These are phyloP conservation scores for Zapornia atra DNA, from an alignment of 2,113 vertebrate species.

Conservation along the genomic window DNA sequence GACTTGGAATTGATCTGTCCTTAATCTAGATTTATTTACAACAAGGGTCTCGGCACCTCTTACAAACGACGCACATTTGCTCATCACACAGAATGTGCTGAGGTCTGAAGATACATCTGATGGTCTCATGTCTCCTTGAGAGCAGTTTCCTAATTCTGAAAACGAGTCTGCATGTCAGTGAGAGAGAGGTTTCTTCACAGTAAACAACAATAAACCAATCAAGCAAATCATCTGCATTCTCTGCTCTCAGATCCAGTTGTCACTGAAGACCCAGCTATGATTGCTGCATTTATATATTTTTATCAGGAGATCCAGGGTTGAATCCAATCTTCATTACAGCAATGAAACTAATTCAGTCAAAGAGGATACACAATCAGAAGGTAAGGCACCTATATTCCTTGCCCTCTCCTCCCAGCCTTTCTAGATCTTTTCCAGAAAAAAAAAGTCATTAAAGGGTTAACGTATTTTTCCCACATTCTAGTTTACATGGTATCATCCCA, in stretches of 20 bases:
- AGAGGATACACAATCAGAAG: neutral
- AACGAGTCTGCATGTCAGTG: neutral
- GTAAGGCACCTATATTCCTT: neutral
- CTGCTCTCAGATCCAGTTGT: neutral
- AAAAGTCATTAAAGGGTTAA: neutral
- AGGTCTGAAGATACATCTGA: neutral
- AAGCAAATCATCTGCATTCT: neutral
- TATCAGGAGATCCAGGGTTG: neutral
- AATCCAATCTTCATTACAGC: neutral
- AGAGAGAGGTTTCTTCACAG: neutral
- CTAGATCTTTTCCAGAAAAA: neutral
- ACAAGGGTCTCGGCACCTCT: neutral
- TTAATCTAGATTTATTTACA: constrained; percentile 34
- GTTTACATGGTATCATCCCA: neutral
- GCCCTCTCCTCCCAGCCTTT: neutral
- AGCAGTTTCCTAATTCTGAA: neutral
- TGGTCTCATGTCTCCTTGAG: neutral
- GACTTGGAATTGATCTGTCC: neutral
- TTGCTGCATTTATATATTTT: neutral
- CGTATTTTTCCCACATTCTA: neutral
- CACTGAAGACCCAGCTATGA: neutral
- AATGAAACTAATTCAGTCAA: neutral
- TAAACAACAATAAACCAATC: constrained; percentile 9
- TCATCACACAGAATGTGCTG: neutral
- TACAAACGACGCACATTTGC: neutral